Percentiles rank a stretch among this genome's conserved stretches.
Evolutionary conservation across 2,888 invertebrate genomes (phyloP).

Genomic region (Andrena haemorrhoa): DNA sequence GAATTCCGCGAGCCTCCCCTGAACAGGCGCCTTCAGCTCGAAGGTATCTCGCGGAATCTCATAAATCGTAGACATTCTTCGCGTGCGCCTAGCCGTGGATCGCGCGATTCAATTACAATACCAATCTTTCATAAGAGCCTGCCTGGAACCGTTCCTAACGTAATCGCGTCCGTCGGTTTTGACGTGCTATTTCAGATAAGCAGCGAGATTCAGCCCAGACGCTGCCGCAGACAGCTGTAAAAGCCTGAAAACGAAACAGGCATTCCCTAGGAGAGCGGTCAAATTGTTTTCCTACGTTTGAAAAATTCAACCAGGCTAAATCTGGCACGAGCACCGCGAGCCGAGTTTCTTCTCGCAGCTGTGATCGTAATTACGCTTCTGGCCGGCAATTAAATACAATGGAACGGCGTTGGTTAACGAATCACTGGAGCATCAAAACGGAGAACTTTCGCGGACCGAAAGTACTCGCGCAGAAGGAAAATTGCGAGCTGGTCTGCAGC

Average conservation of each 20-base stretch:
- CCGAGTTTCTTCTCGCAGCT: neutral
- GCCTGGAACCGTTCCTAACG: constrained; percentile 16
- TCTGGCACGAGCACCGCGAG: neutral
- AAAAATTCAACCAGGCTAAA: neutral
- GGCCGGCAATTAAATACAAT: neutral
- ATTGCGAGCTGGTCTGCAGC: too few species aligned
- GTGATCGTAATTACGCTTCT: neutral
- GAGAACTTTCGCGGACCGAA: too few species aligned
- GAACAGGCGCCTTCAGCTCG: constrained; percentile 38
- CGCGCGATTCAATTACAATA: constrained; percentile 69
- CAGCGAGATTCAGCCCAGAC: constrained; percentile 12
- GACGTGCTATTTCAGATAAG: constrained; percentile 44
- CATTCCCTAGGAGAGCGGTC: neutral
- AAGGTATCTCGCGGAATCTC: constrained; percentile 63
- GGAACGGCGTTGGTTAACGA: too few species aligned
- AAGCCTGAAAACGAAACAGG: neutral
- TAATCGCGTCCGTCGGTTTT: constrained; percentile 45
- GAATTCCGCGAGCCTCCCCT: constrained; percentile 45
- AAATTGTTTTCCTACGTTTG: constrained; percentile 1
- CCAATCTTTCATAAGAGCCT: constrained; percentile 63
- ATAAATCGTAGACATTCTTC: constrained; percentile 68
- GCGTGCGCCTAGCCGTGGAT: constrained; percentile 54
- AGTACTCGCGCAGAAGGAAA: too few species aligned
- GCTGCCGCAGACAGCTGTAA: neutral
- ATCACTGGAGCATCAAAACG: too few species aligned